phyloP scores from a whole-genome alignment of 2,113 vertebrate genomes.

The Saimiri boliviensis region DNA sequence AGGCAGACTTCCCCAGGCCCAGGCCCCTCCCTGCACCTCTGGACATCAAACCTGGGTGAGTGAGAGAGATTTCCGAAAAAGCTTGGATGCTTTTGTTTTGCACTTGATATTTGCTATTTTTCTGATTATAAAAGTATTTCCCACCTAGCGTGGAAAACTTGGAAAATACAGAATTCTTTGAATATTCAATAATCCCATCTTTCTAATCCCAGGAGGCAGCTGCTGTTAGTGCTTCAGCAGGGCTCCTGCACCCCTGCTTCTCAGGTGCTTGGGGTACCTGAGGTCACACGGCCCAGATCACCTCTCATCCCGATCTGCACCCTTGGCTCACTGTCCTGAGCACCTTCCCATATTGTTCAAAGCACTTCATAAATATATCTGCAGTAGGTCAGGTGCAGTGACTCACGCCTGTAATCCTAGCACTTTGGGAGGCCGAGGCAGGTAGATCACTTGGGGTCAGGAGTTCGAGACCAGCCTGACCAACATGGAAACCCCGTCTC shows the following conservation, averaged over 20 bases:
- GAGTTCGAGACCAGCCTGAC: not conserved
- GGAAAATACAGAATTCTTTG: not conserved
- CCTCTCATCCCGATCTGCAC: not conserved
- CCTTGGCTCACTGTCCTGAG: rapidly evolving
- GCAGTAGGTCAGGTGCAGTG: not conserved
- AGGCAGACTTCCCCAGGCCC: constrained; percentile 89
- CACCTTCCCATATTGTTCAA: not conserved
- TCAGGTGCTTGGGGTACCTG: rapidly evolving
- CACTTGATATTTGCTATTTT: not conserved
- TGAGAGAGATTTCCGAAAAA: not conserved
- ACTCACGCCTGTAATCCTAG: not conserved
- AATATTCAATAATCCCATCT: not conserved
- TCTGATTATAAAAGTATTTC: not conserved
- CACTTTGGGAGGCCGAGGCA: not conserved
- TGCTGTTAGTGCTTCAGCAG: rapidly evolving
- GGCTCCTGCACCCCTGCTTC: not conserved
- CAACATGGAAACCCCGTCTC: not conserved
- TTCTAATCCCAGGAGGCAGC: not conserved
- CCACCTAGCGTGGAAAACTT: not conserved
- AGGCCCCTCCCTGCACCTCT: constrained; percentile 92
- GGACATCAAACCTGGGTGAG: constrained; percentile 93
- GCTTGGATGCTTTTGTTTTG: not conserved
- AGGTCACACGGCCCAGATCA: rapidly evolving
- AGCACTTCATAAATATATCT: not conserved
- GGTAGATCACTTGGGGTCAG: not conserved